Evolutionary conservation across 2,113 vertebrate species (phyloP), one percentile per base, ranked within the genome.

Genomic region (Alectura lathami): DNA sequence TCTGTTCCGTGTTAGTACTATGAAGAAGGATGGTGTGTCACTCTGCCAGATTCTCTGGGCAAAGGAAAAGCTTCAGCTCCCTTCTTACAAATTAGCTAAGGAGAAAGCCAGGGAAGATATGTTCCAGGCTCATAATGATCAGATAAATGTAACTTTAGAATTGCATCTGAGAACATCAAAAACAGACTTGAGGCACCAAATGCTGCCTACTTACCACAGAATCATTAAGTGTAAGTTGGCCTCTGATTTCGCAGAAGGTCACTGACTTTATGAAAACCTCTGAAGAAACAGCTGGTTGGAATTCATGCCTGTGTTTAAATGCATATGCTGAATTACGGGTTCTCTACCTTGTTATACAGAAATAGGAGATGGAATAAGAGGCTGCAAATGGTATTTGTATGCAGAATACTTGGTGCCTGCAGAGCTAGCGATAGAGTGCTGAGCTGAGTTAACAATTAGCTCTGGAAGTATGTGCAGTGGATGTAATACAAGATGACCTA

Each of bases 181-280:
- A 83, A 62, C 8, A 42, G 47, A 38, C 22, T 34, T 0, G 0
- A 50, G 72, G 21, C 24, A 60, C 18, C 20, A 59, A 47, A 75
- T 47, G 17, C 15, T n/a, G 36, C 9, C 23, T 22, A 7, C 42
- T 56, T 63, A n/a, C 4, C 43, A 7, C 45, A 82, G 64, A 78
- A 89, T 34, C 4, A 11, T 20, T 4, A 7, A 23, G 17, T 43
- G 7, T 14, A 30, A 67, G 17, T 16, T n/a, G 36, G 42, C 13
- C 42, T 69, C 36, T 69, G 29, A 6, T 48, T n/a, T 62, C 53
- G 68, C 36, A 60, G 20, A 32, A n/a, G 13, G 1, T 16, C 20
- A 29, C 18, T 64, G 77, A 14, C 10, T n/a, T 23, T n/a, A 11
- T 8, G 18, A 18, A 66, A 82, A 48, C 2, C 63, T 45, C 62